A percentile compares a stretch with the other conserved stretches of the same genome.
Conservation (phyloP, 2,797 vertebrate genomes). For the Antennarius maculatus region DNA sequence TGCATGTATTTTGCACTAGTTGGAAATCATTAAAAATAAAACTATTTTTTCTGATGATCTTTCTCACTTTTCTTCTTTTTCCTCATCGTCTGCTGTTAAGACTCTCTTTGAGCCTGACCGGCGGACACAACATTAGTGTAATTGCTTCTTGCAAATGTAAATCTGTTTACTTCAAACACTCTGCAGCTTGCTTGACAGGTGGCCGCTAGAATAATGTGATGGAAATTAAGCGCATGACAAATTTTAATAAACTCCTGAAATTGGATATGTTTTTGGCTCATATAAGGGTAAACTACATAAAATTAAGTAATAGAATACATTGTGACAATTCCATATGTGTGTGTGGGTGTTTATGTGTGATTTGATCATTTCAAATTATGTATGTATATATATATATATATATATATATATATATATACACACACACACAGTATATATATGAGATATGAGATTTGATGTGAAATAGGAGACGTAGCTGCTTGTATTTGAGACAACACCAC, state of each 20-base stretch:
- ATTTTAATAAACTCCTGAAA: neutral
- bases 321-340: neutral
- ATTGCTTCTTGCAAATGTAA: constrained; percentile 16
- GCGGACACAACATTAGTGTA: constrained; percentile 1
- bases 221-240: neutral
- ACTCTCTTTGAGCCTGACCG: neutral
- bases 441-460: neutral
- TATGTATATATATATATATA: neutral
- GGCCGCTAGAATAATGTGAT: constrained; percentile 3
- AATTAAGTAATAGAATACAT: neutral
- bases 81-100: neutral
- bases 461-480: neutral
- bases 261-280: constrained; percentile 5
- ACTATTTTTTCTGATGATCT: constrained; percentile 57
- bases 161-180: neutral
- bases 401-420: no score
- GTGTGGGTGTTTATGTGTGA: no score
- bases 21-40: constrained; percentile 61
- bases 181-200: neutral
- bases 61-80: neutral
- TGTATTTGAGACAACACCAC: constrained; percentile 7
- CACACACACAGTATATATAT: neutral
- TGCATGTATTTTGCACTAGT: constrained; percentile 82
- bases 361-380: no score
- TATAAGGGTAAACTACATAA: neutral